phyloP scores from a whole-genome alignment of 2,113 vertebrate genomes.

The Caracal caracal region DNA sequence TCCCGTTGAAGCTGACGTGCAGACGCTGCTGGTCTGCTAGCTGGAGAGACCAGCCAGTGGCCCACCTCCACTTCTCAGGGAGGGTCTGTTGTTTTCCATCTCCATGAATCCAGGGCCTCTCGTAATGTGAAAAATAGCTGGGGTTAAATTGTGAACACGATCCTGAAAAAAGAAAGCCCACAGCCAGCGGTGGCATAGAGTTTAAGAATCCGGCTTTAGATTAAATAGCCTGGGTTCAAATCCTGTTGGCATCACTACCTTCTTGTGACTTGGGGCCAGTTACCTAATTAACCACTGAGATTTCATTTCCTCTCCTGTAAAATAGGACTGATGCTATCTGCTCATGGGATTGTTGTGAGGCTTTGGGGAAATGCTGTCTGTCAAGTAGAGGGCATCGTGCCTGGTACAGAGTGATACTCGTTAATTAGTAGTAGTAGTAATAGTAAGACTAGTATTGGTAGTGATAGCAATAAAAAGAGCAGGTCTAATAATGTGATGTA shows the following conservation, averaged over 20 bases:
- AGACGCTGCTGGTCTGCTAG: too few species aligned
- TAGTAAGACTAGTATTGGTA: neutral
- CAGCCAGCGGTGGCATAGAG: neutral
- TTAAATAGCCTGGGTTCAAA: neutral
- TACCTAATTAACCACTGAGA: neutral
- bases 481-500: neutral
- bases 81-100: neutral
- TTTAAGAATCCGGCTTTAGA: neutral
- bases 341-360: neutral
- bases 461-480: neutral
- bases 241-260: neutral
- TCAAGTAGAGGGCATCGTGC: neutral
- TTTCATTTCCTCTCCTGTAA: neutral
- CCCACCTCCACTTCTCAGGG: neutral
- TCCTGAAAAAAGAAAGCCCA: neutral
- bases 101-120: neutral
- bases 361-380: neutral
- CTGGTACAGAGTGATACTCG: neutral
- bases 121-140: neutral
- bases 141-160: neutral
- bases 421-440: neutral
- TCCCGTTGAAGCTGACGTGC: rapidly evolving
- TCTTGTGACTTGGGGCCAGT: neutral
- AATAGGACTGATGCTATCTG: neutral
- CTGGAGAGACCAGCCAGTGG: neutral